Evolutionary conservation across 53 echinoderm and acorn worm genomes (phyloP).

Genomic region (Holothuria scabra): DNA sequence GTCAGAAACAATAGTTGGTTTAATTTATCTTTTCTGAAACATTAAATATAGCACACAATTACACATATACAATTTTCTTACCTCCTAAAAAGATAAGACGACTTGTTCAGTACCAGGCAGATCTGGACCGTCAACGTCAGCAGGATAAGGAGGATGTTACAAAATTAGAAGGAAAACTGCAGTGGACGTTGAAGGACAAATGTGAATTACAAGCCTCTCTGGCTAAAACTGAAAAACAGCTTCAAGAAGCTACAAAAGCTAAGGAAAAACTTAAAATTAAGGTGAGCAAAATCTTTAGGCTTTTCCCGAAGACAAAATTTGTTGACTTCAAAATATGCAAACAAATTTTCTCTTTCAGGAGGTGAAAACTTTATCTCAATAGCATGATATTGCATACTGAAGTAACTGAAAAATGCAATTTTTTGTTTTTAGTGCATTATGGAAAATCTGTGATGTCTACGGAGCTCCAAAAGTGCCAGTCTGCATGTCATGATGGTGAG

Average conservation of each 20-base stretch:
- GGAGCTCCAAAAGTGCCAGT: too few species aligned
- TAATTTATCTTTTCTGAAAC: too few species aligned
- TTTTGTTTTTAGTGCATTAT: too few species aligned
- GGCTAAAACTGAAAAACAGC: constrained; percentile 74
- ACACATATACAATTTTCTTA: not conserved
- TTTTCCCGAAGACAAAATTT: too few species aligned
- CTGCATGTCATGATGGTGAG: too few species aligned
- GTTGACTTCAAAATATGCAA: too few species aligned
- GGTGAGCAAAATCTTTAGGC: constrained; percentile 25
- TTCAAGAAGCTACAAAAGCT: constrained; percentile 62
- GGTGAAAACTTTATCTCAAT: too few species aligned
- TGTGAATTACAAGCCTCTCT: constrained; percentile 66
- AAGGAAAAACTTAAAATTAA: constrained; percentile 68
- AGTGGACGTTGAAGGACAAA: constrained; percentile 70
- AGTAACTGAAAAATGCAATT: too few species aligned
- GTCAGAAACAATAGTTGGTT: not conserved
- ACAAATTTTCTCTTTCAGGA: too few species aligned
- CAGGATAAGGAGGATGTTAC: constrained; percentile 60
- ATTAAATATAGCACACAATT: too few species aligned
- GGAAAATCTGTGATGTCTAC: too few species aligned
- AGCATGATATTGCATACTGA: too few species aligned
- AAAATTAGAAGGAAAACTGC: constrained; percentile 72
- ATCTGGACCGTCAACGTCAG: constrained; percentile 50
- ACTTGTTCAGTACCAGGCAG: constrained; percentile 60
- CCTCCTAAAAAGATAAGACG: not conserved